phyloP scores from a whole-genome alignment of 2,113 vertebrate species.

The Cyanistes caeruleus region DNA sequence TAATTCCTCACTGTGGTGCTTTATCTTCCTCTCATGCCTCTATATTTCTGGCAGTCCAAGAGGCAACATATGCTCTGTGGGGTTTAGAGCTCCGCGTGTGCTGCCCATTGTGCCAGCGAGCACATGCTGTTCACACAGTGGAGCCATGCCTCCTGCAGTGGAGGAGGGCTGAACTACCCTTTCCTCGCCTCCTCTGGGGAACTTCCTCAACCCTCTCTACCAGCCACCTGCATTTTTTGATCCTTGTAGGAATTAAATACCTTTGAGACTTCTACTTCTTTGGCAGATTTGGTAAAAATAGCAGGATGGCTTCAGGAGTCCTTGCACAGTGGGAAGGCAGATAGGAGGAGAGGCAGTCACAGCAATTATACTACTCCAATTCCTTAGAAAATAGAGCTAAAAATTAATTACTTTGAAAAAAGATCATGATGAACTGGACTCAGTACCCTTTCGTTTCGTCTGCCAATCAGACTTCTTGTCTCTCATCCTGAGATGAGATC shows the following conservation, averaged over 20 bases:
- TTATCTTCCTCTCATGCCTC: background rate
- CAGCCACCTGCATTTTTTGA: background rate
- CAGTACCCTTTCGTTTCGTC: background rate
- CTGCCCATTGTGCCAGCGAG: background rate
- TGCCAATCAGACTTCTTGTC: background rate
- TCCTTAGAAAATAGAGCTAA: background rate
- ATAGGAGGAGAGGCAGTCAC: background rate
- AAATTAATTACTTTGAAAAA: background rate
- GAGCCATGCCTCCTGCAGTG: background rate
- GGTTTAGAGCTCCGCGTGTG: background rate
- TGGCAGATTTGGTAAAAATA: background rate
- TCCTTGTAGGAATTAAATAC: background rate
- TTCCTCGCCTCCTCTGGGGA: background rate
- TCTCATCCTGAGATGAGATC: background rate
- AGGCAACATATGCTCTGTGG: background rate
- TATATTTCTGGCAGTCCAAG: conserved; percentile 2
- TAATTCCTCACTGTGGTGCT: background rate
- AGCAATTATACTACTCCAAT: background rate
- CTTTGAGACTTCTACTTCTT: background rate
- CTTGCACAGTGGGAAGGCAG: background rate
- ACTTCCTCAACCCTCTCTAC: background rate
- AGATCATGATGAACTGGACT: background rate
- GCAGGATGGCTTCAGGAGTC: background rate
- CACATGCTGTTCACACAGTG: fast-evolving
- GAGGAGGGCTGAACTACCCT: background rate